phyloP scores from a whole-genome alignment of 2,113 vertebrate genomes.

The Oncorhynchus masou region DNA sequence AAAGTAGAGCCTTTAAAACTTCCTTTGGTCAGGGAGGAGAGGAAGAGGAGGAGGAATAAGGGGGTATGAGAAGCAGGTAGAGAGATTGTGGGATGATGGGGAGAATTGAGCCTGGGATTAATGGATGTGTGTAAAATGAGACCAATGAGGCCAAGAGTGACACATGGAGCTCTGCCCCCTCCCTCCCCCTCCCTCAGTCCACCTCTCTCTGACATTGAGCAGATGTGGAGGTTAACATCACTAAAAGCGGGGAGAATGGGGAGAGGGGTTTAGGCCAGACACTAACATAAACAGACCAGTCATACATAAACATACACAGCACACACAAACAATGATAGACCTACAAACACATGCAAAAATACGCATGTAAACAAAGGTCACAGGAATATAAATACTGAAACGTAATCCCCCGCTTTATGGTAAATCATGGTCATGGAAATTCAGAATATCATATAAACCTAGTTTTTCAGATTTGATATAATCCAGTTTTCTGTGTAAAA shows the following conservation, averaged over 20 bases:
- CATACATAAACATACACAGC: neutral
- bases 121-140: conserved; percentile 42
- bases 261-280: neutral
- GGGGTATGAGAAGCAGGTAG: conserved; percentile 3
- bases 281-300: neutral
- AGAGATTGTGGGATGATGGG: conserved; percentile 15
- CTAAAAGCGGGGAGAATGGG: neutral
- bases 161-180: conserved; percentile 32
- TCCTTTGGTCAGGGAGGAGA: neutral
- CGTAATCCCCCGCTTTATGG: too few species aligned
- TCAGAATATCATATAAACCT: too few species aligned
- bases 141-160: conserved; percentile 31
- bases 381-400: too few species aligned
- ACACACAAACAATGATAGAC: neutral
- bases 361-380: neutral
- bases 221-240: conserved; percentile 51
- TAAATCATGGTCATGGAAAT: too few species aligned
- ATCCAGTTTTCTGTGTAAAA: too few species aligned
- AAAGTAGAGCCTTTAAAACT: neutral
- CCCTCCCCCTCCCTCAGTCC: neutral
- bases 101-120: conserved; percentile 25
- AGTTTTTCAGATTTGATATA: too few species aligned
- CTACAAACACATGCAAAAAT: neutral
- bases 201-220: conserved; percentile 24
- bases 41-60: neutral